phyloP scores from a whole-genome alignment of 2,797 vertebrate species.

The Acipenser transmontanus region DNA sequence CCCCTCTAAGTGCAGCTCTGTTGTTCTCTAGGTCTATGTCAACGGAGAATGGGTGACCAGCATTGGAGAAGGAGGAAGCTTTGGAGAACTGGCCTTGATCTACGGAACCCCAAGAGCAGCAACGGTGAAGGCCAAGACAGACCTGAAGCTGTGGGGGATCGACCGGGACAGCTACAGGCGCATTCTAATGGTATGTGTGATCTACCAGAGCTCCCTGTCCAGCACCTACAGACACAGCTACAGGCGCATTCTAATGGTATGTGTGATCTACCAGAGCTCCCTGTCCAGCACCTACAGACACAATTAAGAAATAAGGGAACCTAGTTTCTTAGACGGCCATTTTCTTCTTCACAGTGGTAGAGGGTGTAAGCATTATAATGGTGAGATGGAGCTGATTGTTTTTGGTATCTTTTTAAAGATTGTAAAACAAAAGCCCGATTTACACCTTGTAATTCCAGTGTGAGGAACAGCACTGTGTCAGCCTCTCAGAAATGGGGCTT shows the following conservation, averaged over 20 bases:
- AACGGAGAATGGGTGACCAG: constrained; percentile 93
- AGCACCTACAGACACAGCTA: constrained; percentile 50
- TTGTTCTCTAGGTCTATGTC: constrained; percentile 79
- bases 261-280: not conserved
- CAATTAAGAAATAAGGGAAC: too few species aligned
- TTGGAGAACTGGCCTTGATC: constrained; percentile 90
- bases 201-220: not conserved
- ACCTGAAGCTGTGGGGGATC: constrained; percentile 86
- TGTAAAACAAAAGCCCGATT: too few species aligned
- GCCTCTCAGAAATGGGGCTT: too few species aligned
- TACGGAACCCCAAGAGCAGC: constrained; percentile 91
- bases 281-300: too few species aligned
- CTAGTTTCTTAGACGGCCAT: too few species aligned
- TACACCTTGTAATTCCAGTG: too few species aligned
- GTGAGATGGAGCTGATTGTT: too few species aligned
- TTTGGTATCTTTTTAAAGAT: too few species aligned
- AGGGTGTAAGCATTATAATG: too few species aligned
- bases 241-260: constrained; percentile 90
- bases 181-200: constrained; percentile 64
- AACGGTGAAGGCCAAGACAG: constrained; percentile 92
- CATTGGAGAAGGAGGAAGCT: constrained; percentile 93
- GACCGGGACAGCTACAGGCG: too few species aligned
- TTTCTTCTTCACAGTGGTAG: too few species aligned
- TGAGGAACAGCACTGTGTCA: too few species aligned
- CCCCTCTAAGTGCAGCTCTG: constrained; percentile 17